Conservation (phyloP, 2,888 invertebrate species). For the Sisyra terminalis region DNA sequence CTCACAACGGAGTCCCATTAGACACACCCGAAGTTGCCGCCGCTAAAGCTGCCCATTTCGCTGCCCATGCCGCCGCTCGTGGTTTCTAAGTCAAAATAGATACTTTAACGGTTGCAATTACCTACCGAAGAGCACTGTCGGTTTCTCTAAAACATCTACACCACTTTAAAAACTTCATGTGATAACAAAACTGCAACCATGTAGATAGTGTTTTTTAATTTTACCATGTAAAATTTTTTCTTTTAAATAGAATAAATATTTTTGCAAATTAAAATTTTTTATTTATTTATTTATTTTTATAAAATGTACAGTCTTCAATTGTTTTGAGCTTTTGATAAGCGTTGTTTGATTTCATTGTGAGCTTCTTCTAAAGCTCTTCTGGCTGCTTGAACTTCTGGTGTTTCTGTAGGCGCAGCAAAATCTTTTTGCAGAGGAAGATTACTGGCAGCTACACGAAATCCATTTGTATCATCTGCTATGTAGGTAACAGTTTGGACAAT, state of each 20-base stretch:
- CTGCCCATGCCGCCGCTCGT: conserved; percentile 1
- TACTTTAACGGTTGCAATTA: no score
- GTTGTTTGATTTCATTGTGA: not conserved
- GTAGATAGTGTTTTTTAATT: no score
- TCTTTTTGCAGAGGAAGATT: conserved; percentile 31
- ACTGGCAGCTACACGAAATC: conserved; percentile 46
- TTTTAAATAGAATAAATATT: no score
- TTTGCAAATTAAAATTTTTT: no score
- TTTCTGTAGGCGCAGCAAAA: conserved; percentile 18
- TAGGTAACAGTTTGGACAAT: conserved; percentile 46
- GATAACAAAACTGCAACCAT: no score
- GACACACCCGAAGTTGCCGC: conserved; percentile 12
- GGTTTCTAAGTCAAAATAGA: not conserved
- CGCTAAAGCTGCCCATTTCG: conserved; percentile 6
- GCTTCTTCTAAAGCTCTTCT: not conserved
- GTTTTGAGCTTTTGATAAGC: not conserved
- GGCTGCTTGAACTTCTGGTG: conserved; percentile 3
- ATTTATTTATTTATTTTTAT: no score
- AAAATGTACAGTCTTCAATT: no score
- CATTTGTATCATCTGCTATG: conserved; percentile 40
- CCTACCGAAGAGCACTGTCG: no score
- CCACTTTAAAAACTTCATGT: no score
- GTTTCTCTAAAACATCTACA: no score
- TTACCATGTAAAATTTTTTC: no score
- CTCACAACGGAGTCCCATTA: conserved; percentile 25